Percentiles rank a stretch among this genome's conserved stretches.
Evolutionary conservation across 2,888 invertebrate genomes (phyloP).

Genomic region (Xanthostigma xanthostigma): DNA sequence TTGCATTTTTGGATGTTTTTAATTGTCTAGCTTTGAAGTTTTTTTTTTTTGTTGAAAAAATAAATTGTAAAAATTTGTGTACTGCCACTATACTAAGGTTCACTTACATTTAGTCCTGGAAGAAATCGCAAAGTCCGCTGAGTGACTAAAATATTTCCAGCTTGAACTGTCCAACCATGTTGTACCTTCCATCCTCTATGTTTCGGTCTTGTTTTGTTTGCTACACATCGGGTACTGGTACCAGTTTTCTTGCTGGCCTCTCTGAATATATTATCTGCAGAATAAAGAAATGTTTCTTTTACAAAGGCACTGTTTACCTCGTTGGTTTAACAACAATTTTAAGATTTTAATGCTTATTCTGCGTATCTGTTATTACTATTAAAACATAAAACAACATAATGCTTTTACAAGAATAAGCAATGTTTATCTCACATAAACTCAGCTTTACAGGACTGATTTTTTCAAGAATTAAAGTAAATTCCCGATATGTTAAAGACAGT

Average conservation of each 20-base stretch:
- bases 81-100: neutral
- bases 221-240: constrained; percentile 53
- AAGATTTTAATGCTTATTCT: too few species aligned
- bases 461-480: too few species aligned
- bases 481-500: too few species aligned
- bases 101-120: constrained; percentile 60
- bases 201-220: constrained; percentile 52
- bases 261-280: constrained; percentile 20
- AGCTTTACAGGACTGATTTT: too few species aligned
- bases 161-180: constrained; percentile 48
- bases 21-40: neutral
- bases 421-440: too few species aligned
- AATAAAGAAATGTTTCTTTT: too few species aligned
- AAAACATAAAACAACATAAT: too few species aligned
- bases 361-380: too few species aligned
- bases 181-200: constrained; percentile 65
- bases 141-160: constrained; percentile 52
- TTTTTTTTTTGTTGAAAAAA: neutral
- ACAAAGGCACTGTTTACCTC: too few species aligned
- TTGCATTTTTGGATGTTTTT: too few species aligned
- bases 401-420: too few species aligned
- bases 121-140: constrained; percentile 59
- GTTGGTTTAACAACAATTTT: too few species aligned
- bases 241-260: constrained; percentile 62
- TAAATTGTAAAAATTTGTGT: constrained; percentile 2